These are phyloP conservation scores for Hemaris fuciformis DNA, from an alignment of 2,888 invertebrate species.

Conservation along the genomic window DNA sequence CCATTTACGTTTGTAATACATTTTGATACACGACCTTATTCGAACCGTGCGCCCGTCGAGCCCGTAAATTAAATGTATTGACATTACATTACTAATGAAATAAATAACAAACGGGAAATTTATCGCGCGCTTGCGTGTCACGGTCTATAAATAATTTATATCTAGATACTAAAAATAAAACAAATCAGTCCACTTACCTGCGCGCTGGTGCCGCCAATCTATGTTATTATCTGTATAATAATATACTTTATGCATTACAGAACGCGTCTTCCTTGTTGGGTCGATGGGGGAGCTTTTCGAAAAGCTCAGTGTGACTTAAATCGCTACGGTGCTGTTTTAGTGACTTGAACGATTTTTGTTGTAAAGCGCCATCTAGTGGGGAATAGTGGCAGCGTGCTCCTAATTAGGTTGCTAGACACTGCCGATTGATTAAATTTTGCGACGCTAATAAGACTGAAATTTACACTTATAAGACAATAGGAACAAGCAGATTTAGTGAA, in stretches of 20 bases:
- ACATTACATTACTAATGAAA: constrained; percentile 11
- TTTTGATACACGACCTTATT: background rate
- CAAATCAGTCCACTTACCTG: background rate
- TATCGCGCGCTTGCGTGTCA: background rate
- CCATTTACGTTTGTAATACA: background rate
- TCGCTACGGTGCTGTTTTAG: constrained; percentile 29
- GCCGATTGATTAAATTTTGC: constrained; percentile 8
- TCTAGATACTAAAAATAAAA: background rate
- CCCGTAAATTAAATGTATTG: constrained; percentile 8
- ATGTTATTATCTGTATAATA: background rate
- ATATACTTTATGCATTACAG: constrained; percentile 10
- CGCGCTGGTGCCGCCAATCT: background rate
- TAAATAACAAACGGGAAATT: constrained; percentile 5
- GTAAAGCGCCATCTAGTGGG: constrained; percentile 51
- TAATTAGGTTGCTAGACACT: background rate
- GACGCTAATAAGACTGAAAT: background rate
- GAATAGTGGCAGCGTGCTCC: constrained; percentile 38
- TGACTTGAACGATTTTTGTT: constrained; percentile 5
- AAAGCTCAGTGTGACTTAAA: constrained; percentile 32
- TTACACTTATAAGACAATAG: background rate
- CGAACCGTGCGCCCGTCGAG: background rate
- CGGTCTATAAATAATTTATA: background rate
- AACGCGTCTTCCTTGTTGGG: constrained; percentile 25
- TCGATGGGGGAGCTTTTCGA: constrained; percentile 33
- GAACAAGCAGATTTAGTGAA: background rate